Evolutionary conservation across 2,888 invertebrate species (phyloP), one percentile per base, ranked within the genome.

Genomic region (Malacosoma neustria): DNA sequence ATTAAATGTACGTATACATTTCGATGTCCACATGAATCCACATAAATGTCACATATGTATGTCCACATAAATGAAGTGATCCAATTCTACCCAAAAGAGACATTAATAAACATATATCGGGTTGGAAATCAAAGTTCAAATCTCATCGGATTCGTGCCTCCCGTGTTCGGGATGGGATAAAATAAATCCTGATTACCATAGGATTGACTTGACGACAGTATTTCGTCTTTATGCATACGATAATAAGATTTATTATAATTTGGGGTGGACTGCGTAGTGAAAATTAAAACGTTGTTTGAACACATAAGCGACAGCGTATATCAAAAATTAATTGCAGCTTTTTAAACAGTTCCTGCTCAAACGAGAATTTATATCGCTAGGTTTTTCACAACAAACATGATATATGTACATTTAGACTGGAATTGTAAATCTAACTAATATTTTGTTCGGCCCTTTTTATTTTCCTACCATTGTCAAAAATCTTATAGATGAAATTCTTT

Each of bases 181-280:
- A 22, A 22, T 22, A 22, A 22, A 22, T 9, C 22, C 22, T 7
- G 22, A 22, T 22, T 22, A 22, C 9, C 22, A 22, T 22, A 22
- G 22, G 6, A 22, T 3, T 5, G 2, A 9, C 22, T 22, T 22
- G 9, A 1, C 22, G 22, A 9, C 5, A 9, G 9, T 22, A 22
- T 22, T 22, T 4, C 22, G 22, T 7, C 22, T 22, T 22, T 22
- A 22, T 22, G 22, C 5, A 22, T 4, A 22, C 9, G 22, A 9
- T 5, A 22, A 22, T 22, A 22, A 22, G 22, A 22, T 22, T 22
- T 22, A 3, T 30, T 35, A 40, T 39, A 35, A 1, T 30, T 22
- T 22, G 3, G 22, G 22, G 22, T 22, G 9, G 22, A 2, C 5
- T 22, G 22, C 3, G 2, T 22, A 22, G 22, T 4, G 5, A 9